Base-by-base conservation (phyloP, 2,113 vertebrate genomes). In the Pelobates fuscus region DNA sequence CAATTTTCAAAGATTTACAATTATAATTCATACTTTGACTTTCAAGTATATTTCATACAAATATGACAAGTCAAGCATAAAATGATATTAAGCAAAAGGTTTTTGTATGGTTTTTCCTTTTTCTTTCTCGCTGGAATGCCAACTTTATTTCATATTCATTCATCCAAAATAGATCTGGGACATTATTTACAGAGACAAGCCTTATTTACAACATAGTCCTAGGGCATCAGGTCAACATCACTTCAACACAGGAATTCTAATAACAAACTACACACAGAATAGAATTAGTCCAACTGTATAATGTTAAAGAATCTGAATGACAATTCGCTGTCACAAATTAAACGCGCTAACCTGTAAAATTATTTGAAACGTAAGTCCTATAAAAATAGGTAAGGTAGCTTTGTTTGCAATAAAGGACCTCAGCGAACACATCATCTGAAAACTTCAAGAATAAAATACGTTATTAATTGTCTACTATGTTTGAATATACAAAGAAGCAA, bases 41-140 rank as follows among this genome's bases (percentile, higher is more conserved):
- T 60, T 60, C 25, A 60, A 60, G 23, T 11, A 60, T 60, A 60
- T 60, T 60, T 60, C 25, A 60, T 26, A 60, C 15, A 27, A 60
- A 60, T 27, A 60, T 27, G 25, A 15, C 25, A 60, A 60, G 58
- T 27, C 58, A 60, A 27, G 58, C 58, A 60, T 26, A 27, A 25
- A 60, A 60, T 60, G 23, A 60, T 60, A 57, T 57, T 8, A 11
- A 10, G 20, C 54, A 23, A 57, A 2, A 57, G 24, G 58, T 60
- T 10, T 60, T 27, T 27, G 25, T 25, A 21, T 24, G 8, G 15
- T 21, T 55, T 23, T 55, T 55, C 12, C 23, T 15, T 27, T 14
- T 60, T 60, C 8, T 12, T 27, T 60, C 25, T 27, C 11, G 23
- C 5, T 60, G 15, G 14, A 60, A 60, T 60, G 58, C 25, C 58